Conservation (phyloP, 2,797 vertebrate genomes). For the Platyrinchus mystaceus region DNA sequence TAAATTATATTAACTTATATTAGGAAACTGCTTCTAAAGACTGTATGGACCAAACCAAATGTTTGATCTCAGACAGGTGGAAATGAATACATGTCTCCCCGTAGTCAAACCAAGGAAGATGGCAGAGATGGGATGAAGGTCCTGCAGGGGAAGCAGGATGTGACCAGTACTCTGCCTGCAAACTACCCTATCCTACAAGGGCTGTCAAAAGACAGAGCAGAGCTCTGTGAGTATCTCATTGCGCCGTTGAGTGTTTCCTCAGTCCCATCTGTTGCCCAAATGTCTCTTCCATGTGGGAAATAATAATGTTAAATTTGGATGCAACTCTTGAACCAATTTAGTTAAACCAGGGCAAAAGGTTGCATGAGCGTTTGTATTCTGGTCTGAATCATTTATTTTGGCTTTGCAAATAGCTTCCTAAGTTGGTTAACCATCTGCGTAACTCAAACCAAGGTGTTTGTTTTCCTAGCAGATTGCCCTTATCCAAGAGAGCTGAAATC, state of each 20-base stretch:
- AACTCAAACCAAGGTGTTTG: conserved; percentile 25
- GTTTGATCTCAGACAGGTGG: conserved; percentile 75
- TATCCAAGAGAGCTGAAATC: conserved; percentile 38
- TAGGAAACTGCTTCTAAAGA: neutral
- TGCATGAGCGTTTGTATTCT: conserved; percentile 14
- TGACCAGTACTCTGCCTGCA: conserved; percentile 68
- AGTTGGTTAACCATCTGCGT: conserved; percentile 30
- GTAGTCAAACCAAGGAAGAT: conserved; percentile 58
- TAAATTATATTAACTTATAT: fast-evolving
- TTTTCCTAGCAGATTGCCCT: conserved; percentile 57
- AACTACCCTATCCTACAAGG: conserved; percentile 75
- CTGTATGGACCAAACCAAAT: neutral
- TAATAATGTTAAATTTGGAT: neutral
- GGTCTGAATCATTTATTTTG: conserved; percentile 53
- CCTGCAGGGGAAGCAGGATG: conserved; percentile 65
- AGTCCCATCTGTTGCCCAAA: conserved; percentile 53
- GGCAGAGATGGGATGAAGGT: conserved; percentile 70
- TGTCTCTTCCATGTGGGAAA: conserved; percentile 59
- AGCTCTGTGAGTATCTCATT: conserved; percentile 79
- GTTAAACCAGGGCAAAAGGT: conserved; percentile 44
- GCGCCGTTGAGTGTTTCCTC: neutral
- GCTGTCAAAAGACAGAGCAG: conserved; percentile 74
- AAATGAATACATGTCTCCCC: conserved; percentile 69
- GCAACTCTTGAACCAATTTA: conserved; percentile 31
- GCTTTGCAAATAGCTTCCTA: conserved; percentile 48